phyloP scores from a whole-genome alignment of 2,888 invertebrate genomes.

The Cephus spinipes region DNA sequence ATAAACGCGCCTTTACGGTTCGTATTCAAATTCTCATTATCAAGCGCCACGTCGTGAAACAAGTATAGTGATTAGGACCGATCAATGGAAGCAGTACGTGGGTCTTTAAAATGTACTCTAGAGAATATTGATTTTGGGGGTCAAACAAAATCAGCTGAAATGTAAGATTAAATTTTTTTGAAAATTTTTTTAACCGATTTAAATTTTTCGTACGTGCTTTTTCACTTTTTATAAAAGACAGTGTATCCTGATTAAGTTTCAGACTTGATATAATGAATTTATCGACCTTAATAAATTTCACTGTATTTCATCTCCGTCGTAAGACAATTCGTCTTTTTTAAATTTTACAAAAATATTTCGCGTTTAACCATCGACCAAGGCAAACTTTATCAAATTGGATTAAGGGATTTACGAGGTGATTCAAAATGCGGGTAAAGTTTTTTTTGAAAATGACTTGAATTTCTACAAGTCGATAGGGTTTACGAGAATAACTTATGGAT shows the following conservation, averaged over 20 bases:
- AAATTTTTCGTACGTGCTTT: too few relatives aligned
- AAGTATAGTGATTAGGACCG: neutral
- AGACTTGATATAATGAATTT: neutral
- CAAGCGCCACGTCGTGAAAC: neutral
- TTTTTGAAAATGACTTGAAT: neutral
- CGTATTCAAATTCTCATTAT: neutral
- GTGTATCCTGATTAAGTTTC: too few relatives aligned
- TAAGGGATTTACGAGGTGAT: neutral
- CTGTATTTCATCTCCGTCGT: neutral
- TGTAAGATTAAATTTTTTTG: too few relatives aligned
- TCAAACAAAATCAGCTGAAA: too few relatives aligned
- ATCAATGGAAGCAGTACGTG: neutral
- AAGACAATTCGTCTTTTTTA: neutral
- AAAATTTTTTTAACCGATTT: too few relatives aligned
- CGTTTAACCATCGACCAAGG: too few relatives aligned
- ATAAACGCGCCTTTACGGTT: neutral
- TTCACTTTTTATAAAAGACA: too few relatives aligned
- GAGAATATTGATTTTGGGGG: too few relatives aligned
- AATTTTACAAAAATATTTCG: too few relatives aligned
- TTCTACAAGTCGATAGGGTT: neutral
- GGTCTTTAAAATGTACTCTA: neutral
- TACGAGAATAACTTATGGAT: neutral
- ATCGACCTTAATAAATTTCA: neutral
- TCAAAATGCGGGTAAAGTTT: neutral
- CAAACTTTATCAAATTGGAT: neutral